phyloP scores from a whole-genome alignment of 2,797 vertebrate species.

The Balearica regulorum region DNA sequence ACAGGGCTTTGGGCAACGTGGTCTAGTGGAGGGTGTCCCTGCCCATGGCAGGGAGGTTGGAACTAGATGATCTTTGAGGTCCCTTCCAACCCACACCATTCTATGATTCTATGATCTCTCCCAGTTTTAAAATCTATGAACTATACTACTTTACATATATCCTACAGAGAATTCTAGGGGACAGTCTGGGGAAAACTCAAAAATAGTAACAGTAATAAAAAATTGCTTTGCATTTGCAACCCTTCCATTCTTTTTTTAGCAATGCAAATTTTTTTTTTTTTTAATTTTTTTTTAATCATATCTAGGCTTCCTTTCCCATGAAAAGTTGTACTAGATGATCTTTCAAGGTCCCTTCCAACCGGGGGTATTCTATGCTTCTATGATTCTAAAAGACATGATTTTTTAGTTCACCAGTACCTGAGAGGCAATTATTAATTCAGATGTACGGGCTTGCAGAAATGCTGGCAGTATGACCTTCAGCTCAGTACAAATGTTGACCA shows the following conservation, averaged over 20 bases:
- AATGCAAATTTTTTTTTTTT: too few relatives aligned
- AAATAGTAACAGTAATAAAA: not conserved
- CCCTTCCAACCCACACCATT: too few relatives aligned
- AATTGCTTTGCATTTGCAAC: not conserved
- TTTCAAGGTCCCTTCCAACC: not conserved
- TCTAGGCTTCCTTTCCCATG: not conserved
- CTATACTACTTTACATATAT: not conserved
- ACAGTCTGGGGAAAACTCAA: not conserved
- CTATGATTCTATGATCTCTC: not conserved
- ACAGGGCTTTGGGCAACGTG: too few relatives aligned
- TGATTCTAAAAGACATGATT: not conserved
- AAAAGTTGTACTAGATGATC: not conserved
- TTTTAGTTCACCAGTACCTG: not conserved
- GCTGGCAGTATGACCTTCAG: slow-evolving; percentile 50
- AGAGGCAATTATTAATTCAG: slow-evolving; percentile 43
- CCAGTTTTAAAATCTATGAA: not conserved
- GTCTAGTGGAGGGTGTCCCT: too few relatives aligned
- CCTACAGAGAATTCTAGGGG: not conserved
- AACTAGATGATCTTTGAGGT: too few relatives aligned
- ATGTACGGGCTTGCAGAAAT: slow-evolving; percentile 22
- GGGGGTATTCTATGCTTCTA: not conserved
- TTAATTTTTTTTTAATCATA: not conserved
- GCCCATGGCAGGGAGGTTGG: too few relatives aligned
- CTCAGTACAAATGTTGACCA: slow-evolving; percentile 39
- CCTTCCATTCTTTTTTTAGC: not conserved